Conservation (phyloP, 1,140 invertebrate species). For the Drosophila ironensis region DNA sequence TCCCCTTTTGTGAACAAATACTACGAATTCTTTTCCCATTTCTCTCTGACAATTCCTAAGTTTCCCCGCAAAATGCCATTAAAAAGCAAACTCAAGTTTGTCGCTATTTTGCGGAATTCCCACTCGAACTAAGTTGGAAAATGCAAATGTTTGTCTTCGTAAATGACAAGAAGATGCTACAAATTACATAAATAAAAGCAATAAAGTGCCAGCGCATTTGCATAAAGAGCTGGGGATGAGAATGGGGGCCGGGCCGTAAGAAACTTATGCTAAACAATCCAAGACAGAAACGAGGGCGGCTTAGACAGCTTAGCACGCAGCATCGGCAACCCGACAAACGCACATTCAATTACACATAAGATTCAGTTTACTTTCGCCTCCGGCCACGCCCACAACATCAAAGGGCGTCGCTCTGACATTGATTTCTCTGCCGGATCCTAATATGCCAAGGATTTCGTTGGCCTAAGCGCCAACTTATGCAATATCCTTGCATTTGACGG, state of each 20-base stretch:
- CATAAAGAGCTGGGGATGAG: constrained; percentile 21
- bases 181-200: constrained; percentile 72
- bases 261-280: constrained; percentile 45
- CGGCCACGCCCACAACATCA: constrained; percentile 51
- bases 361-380: constrained; percentile 36
- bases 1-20: too few relatives aligned
- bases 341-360: constrained; percentile 63
- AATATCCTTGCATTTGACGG: constrained; percentile 40
- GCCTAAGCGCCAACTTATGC: constrained; percentile 48
- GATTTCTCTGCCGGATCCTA: constrained; percentile 11
- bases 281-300: constrained; percentile 10
- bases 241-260: not conserved
- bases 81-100: constrained; percentile 23
- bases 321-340: not conserved
- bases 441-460: constrained; percentile 5
- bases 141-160: constrained; percentile 62
- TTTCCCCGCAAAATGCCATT: constrained; percentile 26
- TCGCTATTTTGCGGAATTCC: constrained; percentile 42
- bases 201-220: constrained; percentile 58
- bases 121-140: constrained; percentile 27
- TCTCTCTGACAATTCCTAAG: not conserved
- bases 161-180: constrained; percentile 51
- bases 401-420: constrained; percentile 45
- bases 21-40: too few relatives aligned
- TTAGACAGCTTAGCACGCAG: constrained; percentile 32